Base-by-base conservation (phyloP, 2,797 vertebrate species). In the Morelia viridis region DNA sequence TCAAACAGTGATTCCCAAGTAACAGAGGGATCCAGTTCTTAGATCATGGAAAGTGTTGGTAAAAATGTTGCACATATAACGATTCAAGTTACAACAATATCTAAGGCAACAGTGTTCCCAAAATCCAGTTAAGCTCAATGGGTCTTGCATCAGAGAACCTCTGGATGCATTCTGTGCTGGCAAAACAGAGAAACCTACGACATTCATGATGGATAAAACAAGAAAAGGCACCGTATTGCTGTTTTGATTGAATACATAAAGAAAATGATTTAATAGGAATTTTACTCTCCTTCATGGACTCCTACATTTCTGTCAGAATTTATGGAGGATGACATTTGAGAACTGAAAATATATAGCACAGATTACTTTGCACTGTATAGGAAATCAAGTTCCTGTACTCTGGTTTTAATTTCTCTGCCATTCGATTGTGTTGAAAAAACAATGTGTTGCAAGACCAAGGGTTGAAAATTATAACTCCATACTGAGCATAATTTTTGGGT, bases 1-100 rank as follows among this genome's bases (percentile, higher is more conserved):
- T 91, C 60, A 94, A 87, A 57, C 71, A 87, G 85, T 84, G 57
- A 0, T 94, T 94, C 91, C 71, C 19, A 56, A 93, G 94, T 93
- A 88, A 90, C 76, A 89, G 13, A 1, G 41, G 19, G 17, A 53
- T 76, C 58, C 90, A 91, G 89, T 31, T 94, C 1, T 50, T 86
- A 89, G 31, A 26, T 41, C 60, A 80, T 61, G 88, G 28, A 62
- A 58, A 91, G 17, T 28, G 24, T 19, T 31, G 24, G 13, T 88
- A 35, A 83, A 57, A 88, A 28, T 41, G 68, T 71, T 60, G 86
- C 15, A 62, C 10, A 62, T 28, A 5, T 31, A 56, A 28, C 90
- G 89, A 57, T 84, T 24, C 58, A 35, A 26, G 58, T 28, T 26
- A 61, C 12, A 76, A 71, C 41, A 60, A 35, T 86, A 10, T 87